Evolutionary conservation across 2,113 vertebrate genomes (phyloP), one percentile per base, ranked within the genome.

Genomic region (Ophiodon elongatus): DNA sequence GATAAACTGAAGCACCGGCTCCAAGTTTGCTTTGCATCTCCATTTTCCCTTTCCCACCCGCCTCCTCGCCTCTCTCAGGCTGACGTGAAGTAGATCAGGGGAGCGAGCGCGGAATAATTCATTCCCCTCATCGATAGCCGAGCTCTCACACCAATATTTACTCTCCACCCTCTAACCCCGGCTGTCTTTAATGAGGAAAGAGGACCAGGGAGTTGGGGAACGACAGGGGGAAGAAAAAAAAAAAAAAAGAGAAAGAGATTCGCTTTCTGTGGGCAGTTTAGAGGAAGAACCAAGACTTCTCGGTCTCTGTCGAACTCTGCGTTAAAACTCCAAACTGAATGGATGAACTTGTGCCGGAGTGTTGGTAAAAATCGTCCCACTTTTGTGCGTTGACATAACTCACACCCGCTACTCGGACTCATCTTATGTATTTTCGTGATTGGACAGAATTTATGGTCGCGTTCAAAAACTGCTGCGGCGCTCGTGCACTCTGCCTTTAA

Each of bases 311-410:
- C 62, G n/a, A 29, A 77, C 68, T 27, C 11, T 1, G n/a, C 45
- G 35, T 70, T 78, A 59, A 88, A 80, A 57, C 76, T 37, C 39
- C 19, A 59, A 63, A 69, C 25, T 29, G 77, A 75, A 83, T 81
- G 73, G 70, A 89, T 85, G 75, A 76, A 73, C 70, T 62, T 43
- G 66, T 4, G 17, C 73, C 5, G 2, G n/a, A 62, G 73, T 52
- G 57, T 86, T 73, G 73, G 50, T 71, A 63, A 65, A 60, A 87
- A 73, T 73, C 69, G 11, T 27, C 70, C 43, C 15, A 1, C 54
- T 77, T 91, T 69, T 73, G 56, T 13, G 39, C 39, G 63, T 68
- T 70, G 65, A 72, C 73, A 90, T 92, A 87, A 89, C 92, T 92
- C 88, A 88, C 29, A 76, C 10, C 62, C 7, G 41, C 73, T 43